Conservation (phyloP, 2,113 vertebrate genomes). For the Ammodytes marinus region DNA sequence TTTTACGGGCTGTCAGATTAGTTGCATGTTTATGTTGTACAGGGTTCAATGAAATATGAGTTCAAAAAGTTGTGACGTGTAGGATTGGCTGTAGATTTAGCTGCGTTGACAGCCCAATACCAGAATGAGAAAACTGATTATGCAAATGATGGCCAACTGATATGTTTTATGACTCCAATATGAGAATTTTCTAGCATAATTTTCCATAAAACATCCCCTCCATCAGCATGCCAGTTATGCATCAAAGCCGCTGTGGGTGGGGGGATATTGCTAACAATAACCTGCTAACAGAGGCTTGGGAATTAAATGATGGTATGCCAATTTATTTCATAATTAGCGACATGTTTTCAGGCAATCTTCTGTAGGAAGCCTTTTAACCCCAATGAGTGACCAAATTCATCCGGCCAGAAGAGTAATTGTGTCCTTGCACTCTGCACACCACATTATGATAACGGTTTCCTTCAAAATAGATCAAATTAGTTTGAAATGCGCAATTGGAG, state of each 20-base stretch:
- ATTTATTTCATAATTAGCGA: constrained; percentile 36
- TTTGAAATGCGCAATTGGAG: constrained; percentile 6
- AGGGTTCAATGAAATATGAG: constrained; percentile 17
- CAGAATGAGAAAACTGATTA: not conserved
- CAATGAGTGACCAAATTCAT: constrained; percentile 23
- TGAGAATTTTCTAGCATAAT: constrained; percentile 10
- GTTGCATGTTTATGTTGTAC: constrained; percentile 6
- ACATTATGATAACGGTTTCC: not conserved
- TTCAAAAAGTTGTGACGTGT: not conserved
- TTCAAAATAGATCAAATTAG: not conserved
- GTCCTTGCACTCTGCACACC: constrained; percentile 3
- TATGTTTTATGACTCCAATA: too few species aligned
- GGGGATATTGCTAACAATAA: not conserved
- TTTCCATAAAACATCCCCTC: constrained; percentile 27
- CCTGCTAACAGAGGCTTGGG: not conserved
- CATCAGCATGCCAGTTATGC: constrained; percentile 32
- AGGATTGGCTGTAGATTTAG: constrained; percentile 10
- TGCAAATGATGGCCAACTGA: not conserved
- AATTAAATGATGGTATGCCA: constrained; percentile 9
- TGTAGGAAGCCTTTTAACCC: not conserved
- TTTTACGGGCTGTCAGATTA: constrained; percentile 8
- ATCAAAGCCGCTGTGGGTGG: constrained; percentile 8
- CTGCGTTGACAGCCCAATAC: not conserved
- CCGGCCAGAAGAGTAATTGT: not conserved
- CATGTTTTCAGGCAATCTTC: constrained; percentile 12